Evolutionary conservation across 2,888 invertebrate genomes (phyloP), one percentile per base, ranked within the genome.

Genomic region (Hirtodrosophila duncani): DNA sequence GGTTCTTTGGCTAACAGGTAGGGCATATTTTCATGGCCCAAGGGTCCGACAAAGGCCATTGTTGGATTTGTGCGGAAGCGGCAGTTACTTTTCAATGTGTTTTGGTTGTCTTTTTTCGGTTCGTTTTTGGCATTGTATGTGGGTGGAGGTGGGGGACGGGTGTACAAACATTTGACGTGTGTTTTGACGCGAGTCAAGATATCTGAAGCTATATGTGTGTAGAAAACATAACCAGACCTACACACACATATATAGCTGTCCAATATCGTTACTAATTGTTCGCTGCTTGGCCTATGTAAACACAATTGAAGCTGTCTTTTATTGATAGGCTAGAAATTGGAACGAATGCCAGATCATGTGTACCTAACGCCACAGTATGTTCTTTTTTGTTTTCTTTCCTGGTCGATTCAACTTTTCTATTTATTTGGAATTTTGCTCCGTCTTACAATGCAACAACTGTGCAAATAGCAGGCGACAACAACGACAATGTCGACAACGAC

Each of bases 161-260:
- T 81, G 69, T 69, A 70, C 69, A 82, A 81, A 83, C 83, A 83
- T 81, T 84, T 83, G 83, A 81, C 82, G 83, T 83, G 83, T 83
- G 83, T 83, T 83, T 69, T 83, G 84, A 80, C 81, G 70, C 78
- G 70, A 80, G 72, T 66, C 72, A 72, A 72, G 49, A 64, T 61
- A 60, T 20, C 13, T 8, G 5, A 14, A 41, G 23, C 10, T 39
- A 13, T 16, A 26, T 20, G 11, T 23, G 10, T 20, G 7, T 7
- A 20, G 7, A 5, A 6, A 16, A 18, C 8, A 5, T 6, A 5
- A 20, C 20, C 7, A 5, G 11, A 14, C 10, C 17, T 27, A 23
- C 13, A 41, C 43, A 21, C 50, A 41, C 33, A 44, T n/a, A 14
- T 11, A 21, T 9, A 43, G 43, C 36, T 39, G 46, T 51, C 53